A percentile compares a stretch with the other conserved stretches of the same genome.
Evolutionary conservation across 2,797 vertebrate genomes (phyloP).

Genomic region (Diceros bicornis): DNA sequence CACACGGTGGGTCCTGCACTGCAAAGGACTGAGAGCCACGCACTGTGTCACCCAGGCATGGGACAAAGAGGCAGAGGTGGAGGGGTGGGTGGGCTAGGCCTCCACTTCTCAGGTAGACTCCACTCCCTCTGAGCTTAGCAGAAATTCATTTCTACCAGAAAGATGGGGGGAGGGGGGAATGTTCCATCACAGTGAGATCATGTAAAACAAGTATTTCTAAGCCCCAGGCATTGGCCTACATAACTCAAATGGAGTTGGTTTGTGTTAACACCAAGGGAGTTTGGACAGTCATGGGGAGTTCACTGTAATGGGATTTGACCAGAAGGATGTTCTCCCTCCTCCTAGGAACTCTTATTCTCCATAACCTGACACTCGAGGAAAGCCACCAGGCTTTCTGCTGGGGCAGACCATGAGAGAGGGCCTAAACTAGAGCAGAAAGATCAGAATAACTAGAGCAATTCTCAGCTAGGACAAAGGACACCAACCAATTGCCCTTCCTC

Average conservation of each 20-base stretch:
- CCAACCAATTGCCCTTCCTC: not conserved
- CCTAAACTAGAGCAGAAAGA: not conserved
- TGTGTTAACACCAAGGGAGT: not conserved
- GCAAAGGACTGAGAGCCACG: not conserved
- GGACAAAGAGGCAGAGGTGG: not conserved
- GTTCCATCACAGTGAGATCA: not conserved
- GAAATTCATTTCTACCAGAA: slow-evolving; percentile 43
- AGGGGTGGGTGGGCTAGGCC: not conserved
- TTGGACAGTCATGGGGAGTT: not conserved
- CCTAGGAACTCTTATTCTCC: not conserved
- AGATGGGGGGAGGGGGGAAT: not conserved
- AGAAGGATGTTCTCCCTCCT: not conserved
- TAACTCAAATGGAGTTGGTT: not conserved
- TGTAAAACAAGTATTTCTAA: not conserved
- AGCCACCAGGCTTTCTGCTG: not conserved
- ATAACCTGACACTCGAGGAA: not conserved
- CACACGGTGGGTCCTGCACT: fast-evolving
- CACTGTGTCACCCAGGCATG: not conserved
- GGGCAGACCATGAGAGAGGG: not conserved
- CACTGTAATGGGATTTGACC: not conserved
- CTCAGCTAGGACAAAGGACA: not conserved
- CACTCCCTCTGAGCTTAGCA: not conserved
- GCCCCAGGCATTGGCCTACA: not conserved
- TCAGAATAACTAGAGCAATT: not conserved
- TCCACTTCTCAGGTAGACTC: not conserved